Conservation (phyloP, 2,888 invertebrate genomes). For the Ormyrus pomaceus region DNA sequence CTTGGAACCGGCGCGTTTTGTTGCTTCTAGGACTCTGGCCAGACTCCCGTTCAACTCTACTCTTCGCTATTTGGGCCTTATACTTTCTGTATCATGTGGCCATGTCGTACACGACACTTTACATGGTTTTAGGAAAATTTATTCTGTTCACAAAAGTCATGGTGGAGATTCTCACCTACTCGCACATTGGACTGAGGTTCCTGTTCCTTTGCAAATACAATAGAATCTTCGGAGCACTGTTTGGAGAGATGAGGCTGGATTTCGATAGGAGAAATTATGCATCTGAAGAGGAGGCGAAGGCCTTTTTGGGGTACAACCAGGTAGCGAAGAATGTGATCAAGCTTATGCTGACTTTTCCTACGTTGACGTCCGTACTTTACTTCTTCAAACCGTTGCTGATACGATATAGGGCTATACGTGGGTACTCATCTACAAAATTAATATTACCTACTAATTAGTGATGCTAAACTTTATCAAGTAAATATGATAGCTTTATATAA, state of each 20-base stretch:
- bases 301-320: slow-evolving; percentile 61
- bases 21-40: slow-evolving; percentile 66
- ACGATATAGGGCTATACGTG: slow-evolving; percentile 25
- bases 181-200: slow-evolving; percentile 64
- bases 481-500: not conserved
- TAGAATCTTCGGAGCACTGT: slow-evolving; percentile 59
- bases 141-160: slow-evolving; percentile 60
- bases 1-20: slow-evolving; percentile 63
- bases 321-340: slow-evolving; percentile 63
- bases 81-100: slow-evolving; percentile 65
- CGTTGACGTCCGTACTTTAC: slow-evolving; percentile 63
- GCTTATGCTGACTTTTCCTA: slow-evolving; percentile 61
- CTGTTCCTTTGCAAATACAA: slow-evolving; percentile 63
- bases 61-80: slow-evolving; percentile 60
- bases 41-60: slow-evolving; percentile 56
- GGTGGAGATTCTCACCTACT: slow-evolving; percentile 65
- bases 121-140: slow-evolving; percentile 63
- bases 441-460: too few species aligned
- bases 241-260: slow-evolving; percentile 62
- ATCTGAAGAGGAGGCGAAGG: slow-evolving; percentile 60
- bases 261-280: slow-evolving; percentile 60
- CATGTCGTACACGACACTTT: slow-evolving; percentile 64
- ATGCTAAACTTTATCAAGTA: too few species aligned
- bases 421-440: not conserved
- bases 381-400: slow-evolving; percentile 64